A percentile compares a stretch with the other conserved stretches of the same genome.
Conservation (phyloP, 2,797 vertebrate species). For the Clarias laeviceps region DNA sequence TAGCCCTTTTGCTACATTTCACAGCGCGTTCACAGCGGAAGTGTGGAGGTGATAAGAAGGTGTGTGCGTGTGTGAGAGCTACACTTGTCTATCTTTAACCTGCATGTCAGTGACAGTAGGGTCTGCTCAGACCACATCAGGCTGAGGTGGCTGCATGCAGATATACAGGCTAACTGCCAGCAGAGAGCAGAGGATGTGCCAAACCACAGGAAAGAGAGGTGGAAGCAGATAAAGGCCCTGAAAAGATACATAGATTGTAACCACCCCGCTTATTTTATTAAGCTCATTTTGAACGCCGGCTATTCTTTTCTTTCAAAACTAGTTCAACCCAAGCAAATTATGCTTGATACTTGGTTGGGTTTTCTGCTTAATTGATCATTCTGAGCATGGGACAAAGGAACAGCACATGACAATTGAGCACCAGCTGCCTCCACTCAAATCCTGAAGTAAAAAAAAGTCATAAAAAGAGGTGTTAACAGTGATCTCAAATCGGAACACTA, state of each 20-base stretch:
- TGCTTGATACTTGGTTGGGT: background rate
- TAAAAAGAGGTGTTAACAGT: conserved; percentile 5
- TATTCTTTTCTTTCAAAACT: conserved; percentile 2
- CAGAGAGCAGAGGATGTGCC: conserved; percentile 51
- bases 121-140: conserved; percentile 28
- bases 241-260: conserved; percentile 11
- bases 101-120: conserved; percentile 39
- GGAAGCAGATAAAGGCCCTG: conserved; percentile 46
- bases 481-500: conserved; percentile 19
- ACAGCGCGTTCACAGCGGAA: conserved; percentile 35
- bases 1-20: background rate
- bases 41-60: conserved; percentile 47
- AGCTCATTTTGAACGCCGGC: background rate
- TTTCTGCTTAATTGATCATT: background rate
- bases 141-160: conserved; percentile 11
- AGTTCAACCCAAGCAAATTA: background rate
- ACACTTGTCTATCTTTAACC: conserved; percentile 53
- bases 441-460: background rate
- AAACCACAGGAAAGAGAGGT: conserved; percentile 56
- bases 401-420: conserved; percentile 9
- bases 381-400: background rate
- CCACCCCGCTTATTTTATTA: conserved; percentile 10
- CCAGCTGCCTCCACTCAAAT: conserved; percentile 16
- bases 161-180: conserved; percentile 45
- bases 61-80: conserved; percentile 3